Evolutionary conservation across 2,888 invertebrate genomes (phyloP).

Genomic region (Cordilura impudica): DNA sequence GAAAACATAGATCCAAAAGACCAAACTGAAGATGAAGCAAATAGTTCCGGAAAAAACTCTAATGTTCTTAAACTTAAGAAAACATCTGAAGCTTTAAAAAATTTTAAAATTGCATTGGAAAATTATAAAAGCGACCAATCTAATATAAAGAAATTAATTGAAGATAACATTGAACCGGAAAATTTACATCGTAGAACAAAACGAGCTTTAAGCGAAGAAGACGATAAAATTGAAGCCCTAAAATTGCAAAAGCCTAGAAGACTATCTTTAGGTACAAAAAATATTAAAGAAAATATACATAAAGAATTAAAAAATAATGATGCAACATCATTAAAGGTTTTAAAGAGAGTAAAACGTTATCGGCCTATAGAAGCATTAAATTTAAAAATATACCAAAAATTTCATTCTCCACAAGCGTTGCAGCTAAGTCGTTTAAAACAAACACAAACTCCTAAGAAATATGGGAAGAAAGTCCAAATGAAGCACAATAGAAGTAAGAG

Average conservation of each 20-base stretch:
- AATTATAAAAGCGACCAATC: not conserved
- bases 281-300: no score
- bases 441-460: not conserved
- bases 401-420: not conserved
- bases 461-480: no score
- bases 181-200: not conserved
- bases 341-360: not conserved
- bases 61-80: no score
- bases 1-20: not conserved
- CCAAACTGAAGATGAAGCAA: no score
- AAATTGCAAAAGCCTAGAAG: no score
- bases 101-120: not conserved
- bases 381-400: constrained; percentile 2
- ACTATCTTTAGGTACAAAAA: no score
- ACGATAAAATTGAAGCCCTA: not conserved
- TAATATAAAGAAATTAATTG: not conserved
- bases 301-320: not conserved
- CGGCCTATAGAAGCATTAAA: not conserved
- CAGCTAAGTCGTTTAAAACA: not conserved
- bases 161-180: not conserved
- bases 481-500: not conserved
- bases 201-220: not conserved
- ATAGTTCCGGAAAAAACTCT: no score
- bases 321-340: not conserved
- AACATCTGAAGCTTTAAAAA: no score